A percentile compares a stretch with the other conserved stretches of the same genome.
Evolutionary conservation across 2,888 invertebrate species (phyloP).

Genomic region (Synanthedon formicaeformis): DNA sequence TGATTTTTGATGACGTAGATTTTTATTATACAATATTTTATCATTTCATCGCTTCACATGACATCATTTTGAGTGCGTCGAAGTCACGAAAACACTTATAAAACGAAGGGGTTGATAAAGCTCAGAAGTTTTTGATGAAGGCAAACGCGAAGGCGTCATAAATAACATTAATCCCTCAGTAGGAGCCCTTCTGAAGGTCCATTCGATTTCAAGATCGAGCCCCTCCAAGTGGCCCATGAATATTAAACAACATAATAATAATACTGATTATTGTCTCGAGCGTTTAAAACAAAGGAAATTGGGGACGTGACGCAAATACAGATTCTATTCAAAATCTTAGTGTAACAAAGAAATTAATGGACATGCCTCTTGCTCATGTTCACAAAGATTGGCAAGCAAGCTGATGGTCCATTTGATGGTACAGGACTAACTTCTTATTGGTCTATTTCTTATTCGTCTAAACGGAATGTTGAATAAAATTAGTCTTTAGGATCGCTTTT

Average conservation of each 20-base stretch:
- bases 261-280: constrained; percentile 48
- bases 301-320: constrained; percentile 36
- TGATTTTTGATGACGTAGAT: too few relatives aligned
- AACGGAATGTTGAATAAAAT: too few relatives aligned
- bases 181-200: constrained; percentile 14
- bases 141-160: constrained; percentile 9
- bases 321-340: constrained; percentile 9
- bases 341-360: neutral
- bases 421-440: too few relatives aligned
- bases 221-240: constrained; percentile 22
- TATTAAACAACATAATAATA: constrained; percentile 45
- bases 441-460: too few relatives aligned
- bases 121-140: neutral
- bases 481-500: too few relatives aligned
- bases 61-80: too few relatives aligned
- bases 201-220: constrained; percentile 17
- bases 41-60: too few relatives aligned
- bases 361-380: neutral
- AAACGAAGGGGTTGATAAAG: too few relatives aligned
- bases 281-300: constrained; percentile 48
- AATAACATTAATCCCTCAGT: constrained; percentile 26
- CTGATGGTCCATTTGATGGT: too few relatives aligned
- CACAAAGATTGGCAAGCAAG: too few relatives aligned
- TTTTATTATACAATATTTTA: too few relatives aligned
- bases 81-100: too few relatives aligned